Evolutionary conservation across 2,797 vertebrate species (phyloP).

Genomic region (Phrynocephalus forsythii): DNA sequence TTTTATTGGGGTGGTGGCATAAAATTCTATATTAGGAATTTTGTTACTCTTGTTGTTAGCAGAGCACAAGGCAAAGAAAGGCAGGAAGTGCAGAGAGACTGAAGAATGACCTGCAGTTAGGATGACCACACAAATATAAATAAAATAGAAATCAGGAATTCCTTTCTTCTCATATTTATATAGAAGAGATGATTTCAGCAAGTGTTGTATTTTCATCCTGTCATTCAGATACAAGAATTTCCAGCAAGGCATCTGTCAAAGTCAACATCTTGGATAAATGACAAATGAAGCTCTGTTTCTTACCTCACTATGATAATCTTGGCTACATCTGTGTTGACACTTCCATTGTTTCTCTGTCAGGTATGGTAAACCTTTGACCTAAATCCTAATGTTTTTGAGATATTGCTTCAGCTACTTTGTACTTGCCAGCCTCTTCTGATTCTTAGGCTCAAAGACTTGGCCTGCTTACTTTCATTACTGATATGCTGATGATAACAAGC

Average conservation of each 20-base stretch:
- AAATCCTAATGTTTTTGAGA: background rate
- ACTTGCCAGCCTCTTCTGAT: background rate
- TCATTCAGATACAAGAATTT: background rate
- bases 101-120: background rate
- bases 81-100: too few relatives aligned
- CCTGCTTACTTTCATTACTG: background rate
- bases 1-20: too few relatives aligned
- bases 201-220: background rate
- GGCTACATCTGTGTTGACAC: background rate
- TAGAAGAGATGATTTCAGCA: too few relatives aligned
- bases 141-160: too few relatives aligned
- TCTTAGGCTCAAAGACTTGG: background rate
- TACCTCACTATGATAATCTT: background rate
- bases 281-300: background rate
- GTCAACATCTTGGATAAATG: background rate
- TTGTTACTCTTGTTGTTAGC: too few relatives aligned
- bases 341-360: constrained; percentile 9
- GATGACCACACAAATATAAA: too few relatives aligned
- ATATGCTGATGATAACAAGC: too few relatives aligned
- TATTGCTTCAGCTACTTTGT: background rate
- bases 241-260: constrained; percentile 2
- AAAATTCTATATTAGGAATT: too few relatives aligned
- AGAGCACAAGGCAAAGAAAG: too few relatives aligned
- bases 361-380: background rate
- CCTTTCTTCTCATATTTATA: too few relatives aligned